Evolutionary conservation across 2,888 invertebrate genomes (phyloP).

Genomic region (Baronia brevicornis): DNA sequence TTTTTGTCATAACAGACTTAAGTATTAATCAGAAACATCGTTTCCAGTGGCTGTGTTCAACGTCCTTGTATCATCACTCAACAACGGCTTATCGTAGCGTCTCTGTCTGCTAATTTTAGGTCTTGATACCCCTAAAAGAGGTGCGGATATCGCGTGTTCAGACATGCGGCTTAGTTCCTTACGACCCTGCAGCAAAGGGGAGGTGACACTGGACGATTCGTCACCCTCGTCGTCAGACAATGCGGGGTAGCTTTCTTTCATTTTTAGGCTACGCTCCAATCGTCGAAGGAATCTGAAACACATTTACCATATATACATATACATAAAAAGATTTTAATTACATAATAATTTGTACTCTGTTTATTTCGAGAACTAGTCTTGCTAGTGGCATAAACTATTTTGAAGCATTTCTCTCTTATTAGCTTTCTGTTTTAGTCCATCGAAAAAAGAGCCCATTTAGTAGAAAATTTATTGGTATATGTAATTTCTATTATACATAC

Average conservation of each 20-base stretch:
- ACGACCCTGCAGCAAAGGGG: constrained; percentile 73
- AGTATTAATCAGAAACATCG: constrained; percentile 67
- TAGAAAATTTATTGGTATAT: too few species aligned
- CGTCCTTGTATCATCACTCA: constrained; percentile 61
- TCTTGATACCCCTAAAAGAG: constrained; percentile 59
- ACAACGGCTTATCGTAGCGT: constrained; percentile 59
- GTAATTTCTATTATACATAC: too few species aligned
- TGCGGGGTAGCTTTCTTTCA: constrained; percentile 77
- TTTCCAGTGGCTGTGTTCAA: constrained; percentile 55
- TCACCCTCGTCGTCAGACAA: constrained; percentile 76
- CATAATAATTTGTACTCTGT: too few species aligned
- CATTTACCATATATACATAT: too few species aligned
- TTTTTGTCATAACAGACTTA: background rate
- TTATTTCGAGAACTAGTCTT: too few species aligned
- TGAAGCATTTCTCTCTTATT: too few species aligned
- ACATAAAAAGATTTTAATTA: too few species aligned
- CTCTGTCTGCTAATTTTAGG: constrained; percentile 66
- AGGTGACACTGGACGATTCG: constrained; percentile 79
- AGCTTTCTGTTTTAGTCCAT: too few species aligned
- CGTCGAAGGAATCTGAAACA: constrained; percentile 79
- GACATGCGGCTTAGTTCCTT: constrained; percentile 51
- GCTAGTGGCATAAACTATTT: too few species aligned
- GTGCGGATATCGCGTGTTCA: constrained; percentile 61
- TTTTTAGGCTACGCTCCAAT: constrained; percentile 81
- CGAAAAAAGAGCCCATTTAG: too few species aligned